Evolutionary conservation across 2,888 invertebrate genomes (phyloP).

Genomic region (Drosophila setosimentum): DNA sequence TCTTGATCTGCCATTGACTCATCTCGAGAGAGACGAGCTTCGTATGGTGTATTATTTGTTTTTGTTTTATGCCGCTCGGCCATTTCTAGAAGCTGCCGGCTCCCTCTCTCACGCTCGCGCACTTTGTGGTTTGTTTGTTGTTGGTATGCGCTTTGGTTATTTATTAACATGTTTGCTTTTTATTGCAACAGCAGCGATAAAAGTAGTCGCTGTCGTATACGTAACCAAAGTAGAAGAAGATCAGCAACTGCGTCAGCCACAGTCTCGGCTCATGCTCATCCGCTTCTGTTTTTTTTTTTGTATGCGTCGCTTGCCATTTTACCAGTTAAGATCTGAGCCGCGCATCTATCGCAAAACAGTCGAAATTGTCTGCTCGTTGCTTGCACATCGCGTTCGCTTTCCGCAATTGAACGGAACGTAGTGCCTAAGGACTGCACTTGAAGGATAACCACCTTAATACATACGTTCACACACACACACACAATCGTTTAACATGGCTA

Average conservation of each 20-base stretch:
- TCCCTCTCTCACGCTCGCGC: neutral
- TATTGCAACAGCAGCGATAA: slow-evolving; percentile 62
- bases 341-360: slow-evolving; percentile 79
- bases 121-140: neutral
- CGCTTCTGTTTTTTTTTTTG: slow-evolving; percentile 11
- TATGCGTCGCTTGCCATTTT: slow-evolving; percentile 50
- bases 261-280: slow-evolving; percentile 45
- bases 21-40: slow-evolving; percentile 37
- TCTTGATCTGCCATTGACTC: slow-evolving; percentile 43
- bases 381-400: slow-evolving; percentile 72
- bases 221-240: slow-evolving; percentile 69
- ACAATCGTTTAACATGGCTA: slow-evolving; percentile 62
- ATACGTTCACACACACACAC: slow-evolving; percentile 25
- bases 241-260: slow-evolving; percentile 49
- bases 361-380: slow-evolving; percentile 77
- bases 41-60: neutral
- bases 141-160: slow-evolving; percentile 60
- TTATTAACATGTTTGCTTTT: slow-evolving; percentile 76
- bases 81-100: slow-evolving; percentile 46
- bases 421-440: slow-evolving; percentile 40
- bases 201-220: slow-evolving; percentile 57
- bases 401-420: slow-evolving; percentile 37
- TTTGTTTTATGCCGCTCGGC: slow-evolving; percentile 19
- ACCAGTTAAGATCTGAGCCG: slow-evolving; percentile 69
- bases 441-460: slow-evolving; percentile 38